phyloP scores from a whole-genome alignment of 2,888 invertebrate species.

The Leptarthrus brevirostris region DNA sequence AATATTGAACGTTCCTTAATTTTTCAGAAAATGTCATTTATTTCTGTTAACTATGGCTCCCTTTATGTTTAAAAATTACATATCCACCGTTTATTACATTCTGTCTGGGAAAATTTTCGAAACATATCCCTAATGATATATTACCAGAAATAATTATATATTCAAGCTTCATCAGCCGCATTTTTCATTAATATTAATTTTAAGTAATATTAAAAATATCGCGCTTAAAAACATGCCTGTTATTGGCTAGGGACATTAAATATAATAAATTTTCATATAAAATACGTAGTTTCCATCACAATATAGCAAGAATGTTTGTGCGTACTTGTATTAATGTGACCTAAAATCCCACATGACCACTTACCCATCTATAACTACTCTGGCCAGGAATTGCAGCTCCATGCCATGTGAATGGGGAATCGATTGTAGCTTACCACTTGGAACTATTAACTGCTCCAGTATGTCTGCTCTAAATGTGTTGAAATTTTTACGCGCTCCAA shows the following conservation, averaged over 20 bases:
- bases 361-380: background rate
- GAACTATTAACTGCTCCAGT: slow-evolving; percentile 5
- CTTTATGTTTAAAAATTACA: background rate
- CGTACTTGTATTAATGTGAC: background rate
- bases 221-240: slow-evolving; percentile 15
- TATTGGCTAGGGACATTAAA: slow-evolving; percentile 29
- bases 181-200: slow-evolving; percentile 33
- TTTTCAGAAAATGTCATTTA: too few relatives aligned
- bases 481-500: slow-evolving; percentile 38
- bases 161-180: background rate
- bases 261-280: slow-evolving; percentile 37
- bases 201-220: slow-evolving; percentile 10
- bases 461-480: slow-evolving; percentile 4
- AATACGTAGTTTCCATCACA: slow-evolving; percentile 9
- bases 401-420: slow-evolving; percentile 20
- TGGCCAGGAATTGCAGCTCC: background rate
- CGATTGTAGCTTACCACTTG: slow-evolving; percentile 17
- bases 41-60: too few relatives aligned
- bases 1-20: too few relatives aligned
- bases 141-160: background rate
- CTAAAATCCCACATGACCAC: slow-evolving; percentile 18
- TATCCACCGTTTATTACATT: slow-evolving; percentile 4
- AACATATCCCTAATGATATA: background rate
- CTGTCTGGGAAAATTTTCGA: background rate
- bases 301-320: slow-evolving; percentile 1